Percentiles rank a stretch among this genome's conserved stretches.
Evolutionary conservation across 2,113 vertebrate species (phyloP).

Genomic region (Calyptomena viridis): DNA sequence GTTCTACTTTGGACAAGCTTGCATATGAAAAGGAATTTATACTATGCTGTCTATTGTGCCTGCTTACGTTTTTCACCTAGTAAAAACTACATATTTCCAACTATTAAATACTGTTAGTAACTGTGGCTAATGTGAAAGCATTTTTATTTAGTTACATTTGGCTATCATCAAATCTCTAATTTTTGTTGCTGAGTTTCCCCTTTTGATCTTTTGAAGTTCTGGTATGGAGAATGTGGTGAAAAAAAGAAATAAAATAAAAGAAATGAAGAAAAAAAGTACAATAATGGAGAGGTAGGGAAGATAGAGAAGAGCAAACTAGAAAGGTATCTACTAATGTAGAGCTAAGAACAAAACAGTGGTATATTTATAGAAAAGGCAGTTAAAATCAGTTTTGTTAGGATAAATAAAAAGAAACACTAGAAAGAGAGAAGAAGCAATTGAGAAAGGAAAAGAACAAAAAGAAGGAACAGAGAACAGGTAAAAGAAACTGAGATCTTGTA

Average conservation of each 20-base stretch:
- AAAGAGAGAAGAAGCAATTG: neutral
- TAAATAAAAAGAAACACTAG: neutral
- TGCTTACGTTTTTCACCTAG: neutral
- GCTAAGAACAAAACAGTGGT: neutral
- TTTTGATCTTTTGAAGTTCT: conserved; percentile 57
- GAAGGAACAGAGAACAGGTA: neutral
- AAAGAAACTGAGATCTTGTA: neutral
- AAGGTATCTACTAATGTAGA: neutral
- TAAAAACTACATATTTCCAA: conserved; percentile 4
- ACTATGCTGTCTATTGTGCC: neutral
- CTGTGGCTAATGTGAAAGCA: conserved; percentile 40
- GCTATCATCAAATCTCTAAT: conserved; percentile 40
- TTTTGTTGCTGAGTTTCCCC: neutral
- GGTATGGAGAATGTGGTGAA: neutral
- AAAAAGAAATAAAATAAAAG: neutral
- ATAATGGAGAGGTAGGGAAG: neutral
- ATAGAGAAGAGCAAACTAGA: neutral
- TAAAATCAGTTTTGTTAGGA: accelerated
- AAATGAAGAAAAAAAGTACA: neutral
- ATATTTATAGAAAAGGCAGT: neutral
- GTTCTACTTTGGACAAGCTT: neutral
- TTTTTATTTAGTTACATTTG: conserved; percentile 56
- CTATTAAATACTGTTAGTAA: conserved; percentile 39
- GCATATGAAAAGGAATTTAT: neutral
- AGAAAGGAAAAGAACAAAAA: neutral